phyloP scores from a whole-genome alignment of 1,140 invertebrate genomes.

The Sesamia nonagrioides region DNA sequence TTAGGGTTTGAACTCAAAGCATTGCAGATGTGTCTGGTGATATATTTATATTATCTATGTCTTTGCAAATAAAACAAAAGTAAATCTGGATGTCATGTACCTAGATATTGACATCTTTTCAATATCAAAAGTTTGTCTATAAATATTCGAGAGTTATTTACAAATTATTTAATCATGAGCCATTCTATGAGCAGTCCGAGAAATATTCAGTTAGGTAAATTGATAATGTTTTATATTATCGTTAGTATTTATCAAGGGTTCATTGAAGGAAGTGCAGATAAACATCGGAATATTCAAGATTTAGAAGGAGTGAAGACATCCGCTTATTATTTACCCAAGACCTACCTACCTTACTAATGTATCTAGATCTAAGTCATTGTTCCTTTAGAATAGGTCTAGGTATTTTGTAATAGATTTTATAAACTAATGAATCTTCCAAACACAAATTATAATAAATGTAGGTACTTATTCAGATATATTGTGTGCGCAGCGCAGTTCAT shows the following conservation, averaged over 20 bases:
- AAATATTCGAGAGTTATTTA: slow-evolving; percentile 37
- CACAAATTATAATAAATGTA: too few species aligned
- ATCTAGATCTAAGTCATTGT: too few species aligned
- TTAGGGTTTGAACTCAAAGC: background rate
- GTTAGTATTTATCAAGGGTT: background rate
- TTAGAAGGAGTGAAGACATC: background rate
- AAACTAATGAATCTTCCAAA: too few species aligned
- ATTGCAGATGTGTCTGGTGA: background rate
- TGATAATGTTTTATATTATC: background rate
- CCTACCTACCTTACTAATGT: too few species aligned
- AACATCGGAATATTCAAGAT: background rate
- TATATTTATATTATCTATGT: background rate
- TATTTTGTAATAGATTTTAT: too few species aligned
- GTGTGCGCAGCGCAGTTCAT: too few species aligned
- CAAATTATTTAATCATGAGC: slow-evolving; percentile 68
- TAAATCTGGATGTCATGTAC: slow-evolving; percentile 25
- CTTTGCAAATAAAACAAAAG: slow-evolving; percentile 17
- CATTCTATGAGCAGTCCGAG: slow-evolving; percentile 82
- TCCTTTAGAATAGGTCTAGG: too few species aligned
- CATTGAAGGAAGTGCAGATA: too few species aligned
- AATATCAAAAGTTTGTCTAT: slow-evolving; percentile 28
- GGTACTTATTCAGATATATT: too few species aligned
- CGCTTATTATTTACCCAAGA: background rate
- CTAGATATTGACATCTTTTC: slow-evolving; percentile 12
- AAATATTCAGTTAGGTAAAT: slow-evolving; percentile 78